Base-by-base conservation (phyloP, 1,140 invertebrate genomes). In the Pseudoatta argentina region DNA sequence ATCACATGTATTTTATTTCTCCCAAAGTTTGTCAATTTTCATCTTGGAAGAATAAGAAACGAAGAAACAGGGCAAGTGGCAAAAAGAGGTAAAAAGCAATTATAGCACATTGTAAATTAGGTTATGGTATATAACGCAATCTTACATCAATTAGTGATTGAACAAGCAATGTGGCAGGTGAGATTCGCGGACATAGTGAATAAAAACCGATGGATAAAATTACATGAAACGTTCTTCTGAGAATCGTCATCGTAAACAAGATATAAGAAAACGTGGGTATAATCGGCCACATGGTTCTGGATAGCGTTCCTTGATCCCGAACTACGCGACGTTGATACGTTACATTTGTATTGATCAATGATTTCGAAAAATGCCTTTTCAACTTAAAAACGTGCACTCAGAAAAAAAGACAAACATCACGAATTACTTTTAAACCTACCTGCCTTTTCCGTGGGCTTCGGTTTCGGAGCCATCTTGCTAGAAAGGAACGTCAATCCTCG, bases 401-500 rank as follows among this genome's bases (percentile, higher is more conserved):
- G 51, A 51, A 39, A 18, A 6, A 61, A 12, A 21, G 7, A 24
- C 1, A 0, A 83, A 16, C 16, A 1, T n/a, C 14, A 27, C 18
- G 55, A 77, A 78, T 24, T 16, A 24, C 21, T 76, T 61, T n/a
- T 6, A 2, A 86, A 83, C 64, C 75, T 96, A 97, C 96, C 96
- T 95, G 96, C 93, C 94, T 97, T 97, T 81, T 97, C 96, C 91
- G 96, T 95, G 63, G 96, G 94, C 91, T 96, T 96, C 92, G 96
- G 95, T 95, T 97, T 97, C 83, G 96, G 96, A 94, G 96, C 96
- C 96, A 97, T 97, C 95, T 96, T 96, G 93, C 89, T 93, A 93
- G 95, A 95, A 95, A 95, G 88, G 88, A 89, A 79, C 53, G n/a
- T 55, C n/a, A 87, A 27, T 12, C 16, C 14, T 2, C 14, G 14